A percentile compares a stretch with the other conserved stretches of the same genome.
These are phyloP conservation scores for Parnassius glacialis DNA, from an alignment of 2,888 invertebrate genomes.

Conservation along the genomic window DNA sequence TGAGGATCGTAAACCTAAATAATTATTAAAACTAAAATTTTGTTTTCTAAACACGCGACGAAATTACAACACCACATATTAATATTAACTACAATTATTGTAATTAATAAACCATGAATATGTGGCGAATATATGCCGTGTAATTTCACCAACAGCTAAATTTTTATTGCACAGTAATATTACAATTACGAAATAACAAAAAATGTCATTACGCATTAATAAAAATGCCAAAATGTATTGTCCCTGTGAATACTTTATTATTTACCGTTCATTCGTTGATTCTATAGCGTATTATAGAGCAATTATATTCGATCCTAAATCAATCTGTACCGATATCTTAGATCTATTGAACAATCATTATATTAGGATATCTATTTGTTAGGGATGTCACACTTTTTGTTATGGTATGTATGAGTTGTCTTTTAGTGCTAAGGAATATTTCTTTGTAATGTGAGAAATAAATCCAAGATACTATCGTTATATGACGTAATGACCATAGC, in stretches of 20 bases:
- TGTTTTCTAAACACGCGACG: background rate
- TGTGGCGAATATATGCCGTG: background rate
- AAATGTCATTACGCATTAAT: constrained; percentile 2
- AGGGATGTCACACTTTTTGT: constrained; percentile 22
- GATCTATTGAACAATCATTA: constrained; percentile 10
- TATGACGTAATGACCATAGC: too few species aligned
- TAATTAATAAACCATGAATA: background rate
- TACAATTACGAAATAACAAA: background rate
- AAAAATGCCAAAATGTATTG: constrained; percentile 3
- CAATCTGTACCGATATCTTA: constrained; percentile 3
- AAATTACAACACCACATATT: background rate
- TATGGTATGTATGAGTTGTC: background rate
- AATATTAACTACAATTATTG: background rate
- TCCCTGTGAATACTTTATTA: constrained; percentile 1
- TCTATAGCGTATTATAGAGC: background rate
- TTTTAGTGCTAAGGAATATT: too few species aligned
- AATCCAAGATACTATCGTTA: too few species aligned
- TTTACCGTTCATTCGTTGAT: background rate
- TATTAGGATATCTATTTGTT: background rate
- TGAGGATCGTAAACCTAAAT: constrained; percentile 5
- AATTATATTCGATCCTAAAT: background rate
- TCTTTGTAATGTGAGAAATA: too few species aligned
- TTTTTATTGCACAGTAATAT: constrained; percentile 16
- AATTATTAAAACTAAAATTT: constrained; percentile 6
- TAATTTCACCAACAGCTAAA: background rate